Conservation (phyloP, 53 echinoderm and acorn worm species). For the Holothuria leucospilota region DNA sequence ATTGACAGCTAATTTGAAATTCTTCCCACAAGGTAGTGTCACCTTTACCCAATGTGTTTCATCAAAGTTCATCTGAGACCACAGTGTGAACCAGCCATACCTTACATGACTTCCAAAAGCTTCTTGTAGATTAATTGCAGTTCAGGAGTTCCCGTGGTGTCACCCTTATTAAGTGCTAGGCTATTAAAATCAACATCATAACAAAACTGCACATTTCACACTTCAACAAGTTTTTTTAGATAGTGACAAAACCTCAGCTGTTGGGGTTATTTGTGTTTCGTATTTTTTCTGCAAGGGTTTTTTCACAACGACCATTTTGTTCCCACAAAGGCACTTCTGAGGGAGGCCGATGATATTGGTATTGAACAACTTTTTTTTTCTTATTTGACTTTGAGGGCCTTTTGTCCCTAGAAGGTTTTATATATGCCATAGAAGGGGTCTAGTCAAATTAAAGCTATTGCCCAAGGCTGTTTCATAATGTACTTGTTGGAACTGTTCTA, state of each 20-base stretch:
- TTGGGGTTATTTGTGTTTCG: slow-evolving; percentile 32
- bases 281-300: not conserved
- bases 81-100: slow-evolving; percentile 17
- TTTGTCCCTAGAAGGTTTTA: not conserved
- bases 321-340: slow-evolving; percentile 44
- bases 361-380: not conserved
- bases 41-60: slow-evolving; percentile 1
- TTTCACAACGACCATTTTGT: not conserved
- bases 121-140: slow-evolving; percentile 31
- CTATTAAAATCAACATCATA: slow-evolving; percentile 23
- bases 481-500: slow-evolving; percentile 1
- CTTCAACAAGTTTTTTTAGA: slow-evolving; percentile 1
- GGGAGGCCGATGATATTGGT: slow-evolving; percentile 5
- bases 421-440: not conserved
- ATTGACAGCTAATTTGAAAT: slow-evolving; percentile 42
- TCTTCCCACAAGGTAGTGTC: not conserved
- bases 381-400: not conserved
- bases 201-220: slow-evolving; percentile 41
- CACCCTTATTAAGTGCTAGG: slow-evolving; percentile 24
- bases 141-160: not conserved
- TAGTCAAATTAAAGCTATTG: no score
- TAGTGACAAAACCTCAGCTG: slow-evolving; percentile 19
- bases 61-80: not conserved
- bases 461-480: slow-evolving; percentile 40
- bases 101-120: slow-evolving; percentile 22